phyloP scores from a whole-genome alignment of 2,797 vertebrate species.

The Catamblyrhynchus diadema region DNA sequence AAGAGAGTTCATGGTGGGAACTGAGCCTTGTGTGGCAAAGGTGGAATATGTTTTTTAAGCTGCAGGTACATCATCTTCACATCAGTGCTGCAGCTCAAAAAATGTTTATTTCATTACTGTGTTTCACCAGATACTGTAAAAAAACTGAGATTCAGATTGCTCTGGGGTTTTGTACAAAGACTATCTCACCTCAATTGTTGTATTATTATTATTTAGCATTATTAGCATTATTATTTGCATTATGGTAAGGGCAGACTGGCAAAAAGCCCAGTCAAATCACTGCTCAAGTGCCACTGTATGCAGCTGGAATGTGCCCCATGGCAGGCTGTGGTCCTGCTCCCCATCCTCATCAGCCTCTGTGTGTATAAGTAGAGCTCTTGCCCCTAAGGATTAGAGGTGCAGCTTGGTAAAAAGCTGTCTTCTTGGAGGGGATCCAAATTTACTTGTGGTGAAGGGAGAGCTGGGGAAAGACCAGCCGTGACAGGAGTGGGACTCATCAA shows the following conservation, averaged over 20 bases:
- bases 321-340: not conserved
- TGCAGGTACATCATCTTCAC: not conserved
- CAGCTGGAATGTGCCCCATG: not conserved
- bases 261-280: not conserved
- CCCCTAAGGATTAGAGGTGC: not conserved
- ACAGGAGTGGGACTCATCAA: not conserved
- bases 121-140: not conserved
- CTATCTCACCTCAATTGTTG: accelerated
- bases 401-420: not conserved
- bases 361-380: not conserved
- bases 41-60: not conserved
- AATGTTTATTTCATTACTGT: not conserved
- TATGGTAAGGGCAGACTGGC: not conserved
- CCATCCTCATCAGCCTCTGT: accelerated
- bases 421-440: not conserved
- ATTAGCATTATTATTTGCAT: not conserved
- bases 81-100: accelerated
- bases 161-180: not conserved
- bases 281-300: accelerated
- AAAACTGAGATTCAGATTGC: not conserved
- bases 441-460: not conserved
- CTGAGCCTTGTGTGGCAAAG: not conserved
- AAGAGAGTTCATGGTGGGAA: not conserved
- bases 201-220: not conserved
- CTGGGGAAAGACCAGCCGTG: not conserved